Conservation (phyloP, 2,797 vertebrate genomes). For the Brachymystax lenok region DNA sequence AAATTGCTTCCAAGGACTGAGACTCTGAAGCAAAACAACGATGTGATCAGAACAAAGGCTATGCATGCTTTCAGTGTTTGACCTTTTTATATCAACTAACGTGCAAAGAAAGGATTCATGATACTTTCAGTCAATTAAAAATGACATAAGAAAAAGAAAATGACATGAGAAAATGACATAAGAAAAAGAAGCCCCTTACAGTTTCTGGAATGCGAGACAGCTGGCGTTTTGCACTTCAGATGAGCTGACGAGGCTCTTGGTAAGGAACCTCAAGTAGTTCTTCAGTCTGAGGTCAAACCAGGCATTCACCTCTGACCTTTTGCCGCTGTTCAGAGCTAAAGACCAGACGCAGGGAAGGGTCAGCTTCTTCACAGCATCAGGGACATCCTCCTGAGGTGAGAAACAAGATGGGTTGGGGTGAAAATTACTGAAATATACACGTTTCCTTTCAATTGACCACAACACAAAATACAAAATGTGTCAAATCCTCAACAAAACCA, state of each 20-base stretch:
- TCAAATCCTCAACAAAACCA: neutral
- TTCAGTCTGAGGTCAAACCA: constrained; percentile 61
- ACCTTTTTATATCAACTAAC: neutral
- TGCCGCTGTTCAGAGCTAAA: constrained; percentile 55
- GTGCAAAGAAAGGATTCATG: neutral
- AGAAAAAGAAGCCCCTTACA: constrained; percentile 52
- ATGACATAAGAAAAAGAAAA: neutral
- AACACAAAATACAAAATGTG: neutral
- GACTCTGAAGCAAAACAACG: constrained; percentile 49
- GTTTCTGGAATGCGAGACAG: constrained; percentile 62
- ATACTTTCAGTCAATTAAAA: neutral
- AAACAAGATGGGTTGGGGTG: neutral
- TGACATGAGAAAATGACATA: neutral
- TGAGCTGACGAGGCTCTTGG: constrained; percentile 56
- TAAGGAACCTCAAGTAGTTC: constrained; percentile 66
- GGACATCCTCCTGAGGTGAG: constrained; percentile 54
- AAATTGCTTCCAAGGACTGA: constrained; percentile 62
- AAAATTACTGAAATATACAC: neutral
- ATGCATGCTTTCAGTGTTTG: neutral
- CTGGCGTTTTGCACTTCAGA: constrained; percentile 49
- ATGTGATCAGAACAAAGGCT: neutral
- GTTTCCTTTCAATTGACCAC: neutral
- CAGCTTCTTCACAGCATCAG: constrained; percentile 49
- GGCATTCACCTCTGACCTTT: constrained; percentile 44
- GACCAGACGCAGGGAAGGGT: constrained; percentile 68